These are phyloP conservation scores for Alcis repandata DNA, from an alignment of 2,888 invertebrate species.

Conservation along the genomic window DNA sequence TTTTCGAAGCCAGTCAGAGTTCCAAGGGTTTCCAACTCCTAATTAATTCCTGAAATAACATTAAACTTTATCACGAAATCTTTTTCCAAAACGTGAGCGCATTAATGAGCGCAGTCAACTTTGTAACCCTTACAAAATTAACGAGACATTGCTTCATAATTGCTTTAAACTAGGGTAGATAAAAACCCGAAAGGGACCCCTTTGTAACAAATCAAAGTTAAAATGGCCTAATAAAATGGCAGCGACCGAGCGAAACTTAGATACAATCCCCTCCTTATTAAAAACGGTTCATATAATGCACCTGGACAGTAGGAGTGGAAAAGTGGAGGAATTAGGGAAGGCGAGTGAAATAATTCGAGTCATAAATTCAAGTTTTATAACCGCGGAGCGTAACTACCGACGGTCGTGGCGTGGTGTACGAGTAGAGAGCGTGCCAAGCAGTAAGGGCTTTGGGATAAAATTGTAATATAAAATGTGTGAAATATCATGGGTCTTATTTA, in stretches of 20 bases:
- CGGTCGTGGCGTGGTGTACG: conserved; percentile 29
- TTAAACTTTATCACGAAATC: conserved; percentile 23
- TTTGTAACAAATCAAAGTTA: conserved; percentile 68
- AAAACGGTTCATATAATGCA: conserved; percentile 79
- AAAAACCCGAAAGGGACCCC: conserved; percentile 52
- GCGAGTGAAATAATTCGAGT: conserved; percentile 80
- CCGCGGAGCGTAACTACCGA: conserved; percentile 57
- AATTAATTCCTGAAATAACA: conserved; percentile 14
- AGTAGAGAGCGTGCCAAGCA: conserved; percentile 38
- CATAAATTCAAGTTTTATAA: conserved; percentile 85
- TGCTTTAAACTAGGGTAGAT: conserved; percentile 47
- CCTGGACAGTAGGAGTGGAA: conserved; percentile 74
- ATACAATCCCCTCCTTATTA: conserved; percentile 65
- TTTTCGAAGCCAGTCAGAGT: background rate
- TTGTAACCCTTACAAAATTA: conserved; percentile 44
- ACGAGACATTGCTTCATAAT: conserved; percentile 46
- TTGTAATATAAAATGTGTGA: no score
- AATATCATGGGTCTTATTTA: no score
- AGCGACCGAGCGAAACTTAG: conserved; percentile 62
- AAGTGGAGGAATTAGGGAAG: conserved; percentile 74
- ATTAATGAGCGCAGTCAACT: conserved; percentile 31
- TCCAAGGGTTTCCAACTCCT: background rate
- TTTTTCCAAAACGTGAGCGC: conserved; percentile 24
- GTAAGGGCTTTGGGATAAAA: conserved; percentile 13
- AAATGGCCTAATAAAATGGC: conserved; percentile 71